Evolutionary conservation across 1,140 invertebrate genomes (phyloP).

Genomic region (Hypsibius dujardini): DNA sequence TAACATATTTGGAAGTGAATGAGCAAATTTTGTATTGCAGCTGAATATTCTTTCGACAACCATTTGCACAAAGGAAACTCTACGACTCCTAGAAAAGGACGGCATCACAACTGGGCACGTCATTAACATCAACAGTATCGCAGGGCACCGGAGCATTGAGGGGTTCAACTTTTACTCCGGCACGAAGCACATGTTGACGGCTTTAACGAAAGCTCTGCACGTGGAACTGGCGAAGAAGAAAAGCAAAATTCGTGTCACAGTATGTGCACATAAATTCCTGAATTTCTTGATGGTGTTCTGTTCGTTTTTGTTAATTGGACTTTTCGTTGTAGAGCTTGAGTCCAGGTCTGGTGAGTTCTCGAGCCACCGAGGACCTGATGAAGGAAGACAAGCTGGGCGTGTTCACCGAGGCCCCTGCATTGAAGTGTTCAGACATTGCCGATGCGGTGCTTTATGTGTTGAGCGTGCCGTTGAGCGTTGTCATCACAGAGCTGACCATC

Average conservation of each 20-base stretch:
- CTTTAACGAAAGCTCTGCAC: constrained; percentile 43
- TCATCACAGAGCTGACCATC: background rate
- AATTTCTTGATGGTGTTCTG: no score
- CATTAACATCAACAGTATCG: constrained; percentile 46
- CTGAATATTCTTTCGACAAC: constrained; percentile 49
- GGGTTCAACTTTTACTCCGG: constrained; percentile 39
- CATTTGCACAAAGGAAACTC: constrained; percentile 45
- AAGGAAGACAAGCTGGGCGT: no score
- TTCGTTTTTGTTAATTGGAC: background rate
- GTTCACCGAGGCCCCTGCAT: no score
- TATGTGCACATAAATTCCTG: constrained; percentile 29
- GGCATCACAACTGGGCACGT: constrained; percentile 47
- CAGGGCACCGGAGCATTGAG: no score
- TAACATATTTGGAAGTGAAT: background rate
- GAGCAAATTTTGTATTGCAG: background rate
- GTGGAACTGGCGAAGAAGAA: constrained; percentile 43
- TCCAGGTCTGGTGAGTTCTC: constrained; percentile 2
- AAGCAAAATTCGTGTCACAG: constrained; percentile 46
- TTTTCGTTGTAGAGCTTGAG: background rate
- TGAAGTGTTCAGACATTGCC: background rate
- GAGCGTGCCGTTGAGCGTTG: background rate
- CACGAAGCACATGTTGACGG: constrained; percentile 50
- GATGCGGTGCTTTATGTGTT: background rate
- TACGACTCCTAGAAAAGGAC: constrained; percentile 46
- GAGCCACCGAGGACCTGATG: no score